These are phyloP conservation scores for Psittacula derbiana DNA, from an alignment of 2,797 vertebrate genomes.

Conservation along the genomic window DNA sequence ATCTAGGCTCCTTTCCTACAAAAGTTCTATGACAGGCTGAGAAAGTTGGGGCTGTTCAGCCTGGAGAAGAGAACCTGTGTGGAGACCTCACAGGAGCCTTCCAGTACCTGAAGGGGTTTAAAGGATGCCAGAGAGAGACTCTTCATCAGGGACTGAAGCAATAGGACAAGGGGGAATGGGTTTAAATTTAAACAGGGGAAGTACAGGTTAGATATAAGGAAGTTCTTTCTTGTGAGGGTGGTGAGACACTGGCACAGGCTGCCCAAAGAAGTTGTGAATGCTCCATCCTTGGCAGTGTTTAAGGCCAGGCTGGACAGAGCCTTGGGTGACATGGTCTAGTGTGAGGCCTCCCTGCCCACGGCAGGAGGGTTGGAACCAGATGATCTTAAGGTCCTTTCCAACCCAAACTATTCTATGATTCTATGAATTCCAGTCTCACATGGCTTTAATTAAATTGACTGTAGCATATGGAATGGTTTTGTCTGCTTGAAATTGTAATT, in stretches of 20 bases:
- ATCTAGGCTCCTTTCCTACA: not conserved
- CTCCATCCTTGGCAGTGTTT: not conserved
- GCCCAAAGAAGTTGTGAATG: not conserved
- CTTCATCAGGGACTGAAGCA: not conserved
- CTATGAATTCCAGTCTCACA: not conserved
- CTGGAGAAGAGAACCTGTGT: not conserved
- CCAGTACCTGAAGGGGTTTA: not conserved
- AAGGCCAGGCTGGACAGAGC: not conserved
- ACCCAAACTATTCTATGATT: not conserved
- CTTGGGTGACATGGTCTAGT: not conserved
- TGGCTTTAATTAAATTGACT: not conserved
- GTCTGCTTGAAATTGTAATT: not conserved
- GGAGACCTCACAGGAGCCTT: not conserved
- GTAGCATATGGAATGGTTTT: not conserved
- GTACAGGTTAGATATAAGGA: not conserved
- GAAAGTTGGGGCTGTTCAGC: not conserved
- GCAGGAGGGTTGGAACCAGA: not conserved
- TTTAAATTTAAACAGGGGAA: not conserved
- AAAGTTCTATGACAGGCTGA: not conserved
- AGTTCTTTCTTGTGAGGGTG: not conserved
- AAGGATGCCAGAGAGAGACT: not conserved
- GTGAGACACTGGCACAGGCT: not conserved
- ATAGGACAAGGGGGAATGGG: not conserved
- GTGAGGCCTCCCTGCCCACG: not conserved
- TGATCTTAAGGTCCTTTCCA: not conserved